These are phyloP conservation scores for Drosophila setosimentum DNA, from an alignment of 2,888 invertebrate species.

Conservation along the genomic window DNA sequence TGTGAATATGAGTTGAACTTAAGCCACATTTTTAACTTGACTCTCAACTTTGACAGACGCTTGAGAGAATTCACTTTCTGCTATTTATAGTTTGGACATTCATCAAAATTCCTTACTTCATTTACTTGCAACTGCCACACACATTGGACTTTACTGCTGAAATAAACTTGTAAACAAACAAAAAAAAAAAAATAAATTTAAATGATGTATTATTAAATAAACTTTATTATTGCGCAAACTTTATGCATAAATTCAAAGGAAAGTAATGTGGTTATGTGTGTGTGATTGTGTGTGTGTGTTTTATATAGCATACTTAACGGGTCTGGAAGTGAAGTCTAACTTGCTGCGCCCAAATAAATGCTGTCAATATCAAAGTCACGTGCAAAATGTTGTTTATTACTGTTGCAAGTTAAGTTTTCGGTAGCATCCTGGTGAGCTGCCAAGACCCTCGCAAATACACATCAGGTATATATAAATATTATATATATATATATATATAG, in stretches of 20 bases:
- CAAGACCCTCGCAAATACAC: too few relatives aligned
- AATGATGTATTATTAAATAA: conserved; percentile 56
- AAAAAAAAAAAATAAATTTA: conserved; percentile 19
- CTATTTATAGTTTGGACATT: background rate
- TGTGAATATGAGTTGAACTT: background rate
- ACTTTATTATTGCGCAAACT: conserved; percentile 44
- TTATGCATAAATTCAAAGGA: conserved; percentile 63
- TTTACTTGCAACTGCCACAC: background rate
- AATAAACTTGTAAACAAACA: conserved; percentile 35
- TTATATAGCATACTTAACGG: conserved; percentile 52
- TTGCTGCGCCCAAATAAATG: conserved; percentile 24
- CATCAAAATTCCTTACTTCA: background rate
- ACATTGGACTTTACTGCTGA: conserved; percentile 26
- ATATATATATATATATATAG: background rate
- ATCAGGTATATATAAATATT: background rate
- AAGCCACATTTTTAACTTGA: background rate
- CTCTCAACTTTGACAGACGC: background rate
- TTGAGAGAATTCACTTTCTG: background rate
- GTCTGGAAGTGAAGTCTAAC: background rate
- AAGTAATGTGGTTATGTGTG: conserved; percentile 15
- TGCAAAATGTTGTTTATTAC: conserved; percentile 75
- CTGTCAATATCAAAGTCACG: conserved; percentile 76
- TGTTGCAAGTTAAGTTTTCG: conserved; percentile 30
- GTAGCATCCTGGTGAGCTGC: background rate
- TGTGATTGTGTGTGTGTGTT: conserved; percentile 35